Evolutionary conservation across 1,140 invertebrate species (phyloP).

Genomic region (Mizuhopecten yessoensis): DNA sequence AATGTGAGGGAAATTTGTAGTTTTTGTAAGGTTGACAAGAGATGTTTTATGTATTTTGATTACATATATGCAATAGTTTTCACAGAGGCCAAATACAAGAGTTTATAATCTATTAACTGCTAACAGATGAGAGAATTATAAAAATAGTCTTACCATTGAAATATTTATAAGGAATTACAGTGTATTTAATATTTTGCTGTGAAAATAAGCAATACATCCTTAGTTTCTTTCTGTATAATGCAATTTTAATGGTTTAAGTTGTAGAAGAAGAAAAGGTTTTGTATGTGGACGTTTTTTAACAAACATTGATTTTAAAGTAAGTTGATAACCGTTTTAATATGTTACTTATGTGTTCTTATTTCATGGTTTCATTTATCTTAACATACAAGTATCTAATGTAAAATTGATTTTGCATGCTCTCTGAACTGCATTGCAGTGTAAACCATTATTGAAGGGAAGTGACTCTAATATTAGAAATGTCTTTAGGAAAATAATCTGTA

Average conservation of each 20-base stretch:
- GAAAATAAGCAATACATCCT: background rate
- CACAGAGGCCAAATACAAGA: background rate
- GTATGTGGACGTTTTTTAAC: too few species aligned
- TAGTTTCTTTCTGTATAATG: background rate
- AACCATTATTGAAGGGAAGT: background rate
- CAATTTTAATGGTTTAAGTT: background rate
- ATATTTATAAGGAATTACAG: background rate
- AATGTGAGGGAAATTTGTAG: too few species aligned
- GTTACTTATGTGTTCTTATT: slow-evolving; percentile 31
- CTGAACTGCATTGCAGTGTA: background rate
- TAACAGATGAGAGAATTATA: background rate
- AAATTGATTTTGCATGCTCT: background rate
- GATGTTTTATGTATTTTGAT: slow-evolving; percentile 9
- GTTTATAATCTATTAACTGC: background rate
- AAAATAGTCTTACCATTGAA: background rate
- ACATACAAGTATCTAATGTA: background rate
- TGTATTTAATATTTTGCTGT: background rate
- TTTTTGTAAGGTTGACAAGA: background rate
- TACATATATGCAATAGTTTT: background rate
- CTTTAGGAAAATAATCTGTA: too few species aligned
- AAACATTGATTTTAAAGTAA: background rate
- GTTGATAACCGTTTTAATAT: background rate
- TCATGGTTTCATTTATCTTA: background rate
- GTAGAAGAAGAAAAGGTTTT: background rate
- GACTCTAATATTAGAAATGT: background rate